Evolutionary conservation across 2,113 vertebrate genomes (phyloP).

Genomic region (Gambusia holbrooki): DNA sequence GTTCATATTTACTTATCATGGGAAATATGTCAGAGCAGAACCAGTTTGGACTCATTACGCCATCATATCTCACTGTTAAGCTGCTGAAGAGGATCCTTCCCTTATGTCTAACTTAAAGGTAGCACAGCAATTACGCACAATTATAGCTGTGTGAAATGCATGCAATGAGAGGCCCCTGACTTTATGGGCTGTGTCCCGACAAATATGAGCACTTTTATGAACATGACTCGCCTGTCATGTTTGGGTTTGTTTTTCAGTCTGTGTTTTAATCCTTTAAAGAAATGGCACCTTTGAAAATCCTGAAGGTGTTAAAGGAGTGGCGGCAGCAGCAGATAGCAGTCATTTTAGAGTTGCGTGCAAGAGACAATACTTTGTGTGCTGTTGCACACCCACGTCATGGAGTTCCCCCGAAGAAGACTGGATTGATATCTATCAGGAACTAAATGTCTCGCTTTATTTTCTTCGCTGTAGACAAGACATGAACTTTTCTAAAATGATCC

Average conservation of each 20-base stretch:
- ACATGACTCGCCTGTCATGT: slow-evolving; percentile 15
- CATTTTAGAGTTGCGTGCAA: slow-evolving; percentile 70
- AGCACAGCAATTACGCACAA: slow-evolving; percentile 15
- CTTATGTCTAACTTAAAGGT: background rate
- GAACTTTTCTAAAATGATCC: slow-evolving; percentile 24
- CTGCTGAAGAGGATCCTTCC: slow-evolving; percentile 16
- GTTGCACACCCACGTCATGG: slow-evolving; percentile 47
- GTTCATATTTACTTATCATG: slow-evolving; percentile 84
- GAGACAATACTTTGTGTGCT: slow-evolving; percentile 45
- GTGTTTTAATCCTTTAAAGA: slow-evolving; percentile 1
- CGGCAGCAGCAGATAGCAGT: slow-evolving; percentile 39
- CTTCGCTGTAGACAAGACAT: slow-evolving; percentile 38
- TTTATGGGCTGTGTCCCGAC: slow-evolving; percentile 34
- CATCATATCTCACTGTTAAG: slow-evolving; percentile 32
- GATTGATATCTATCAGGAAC: slow-evolving; percentile 55
- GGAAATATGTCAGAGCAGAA: slow-evolving; percentile 76
- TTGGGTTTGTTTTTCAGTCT: slow-evolving; percentile 7
- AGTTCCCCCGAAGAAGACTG: slow-evolving; percentile 57
- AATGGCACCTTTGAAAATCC: slow-evolving; percentile 45
- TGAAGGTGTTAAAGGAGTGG: slow-evolving; percentile 48
- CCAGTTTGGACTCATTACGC: slow-evolving; percentile 56
- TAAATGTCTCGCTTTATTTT: slow-evolving; percentile 49
- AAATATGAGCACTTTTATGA: slow-evolving; percentile 30
- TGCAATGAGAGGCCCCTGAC: slow-evolving; percentile 38
- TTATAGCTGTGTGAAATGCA: slow-evolving; percentile 32